These are phyloP conservation scores for Neria commutata DNA, from an alignment of 2,888 invertebrate genomes.

Conservation along the genomic window DNA sequence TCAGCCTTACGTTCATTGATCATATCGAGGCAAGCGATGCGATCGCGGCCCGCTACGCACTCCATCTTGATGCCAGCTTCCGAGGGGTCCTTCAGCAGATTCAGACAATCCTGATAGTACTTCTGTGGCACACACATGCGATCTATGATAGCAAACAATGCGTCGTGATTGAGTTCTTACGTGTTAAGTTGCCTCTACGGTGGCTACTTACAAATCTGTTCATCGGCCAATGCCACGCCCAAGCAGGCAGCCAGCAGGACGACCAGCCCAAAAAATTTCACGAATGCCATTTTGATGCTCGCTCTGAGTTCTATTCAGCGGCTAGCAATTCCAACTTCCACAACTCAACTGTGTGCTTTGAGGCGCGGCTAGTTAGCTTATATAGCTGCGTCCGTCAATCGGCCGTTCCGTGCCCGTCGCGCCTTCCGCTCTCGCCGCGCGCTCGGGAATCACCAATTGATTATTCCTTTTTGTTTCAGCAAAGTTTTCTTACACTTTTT, in stretches of 20 bases:
- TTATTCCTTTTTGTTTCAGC: conserved; percentile 25
- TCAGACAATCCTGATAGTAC: conserved; percentile 68
- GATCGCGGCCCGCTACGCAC: conserved; percentile 76
- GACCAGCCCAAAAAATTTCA: background rate
- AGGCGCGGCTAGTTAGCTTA: conserved; percentile 32
- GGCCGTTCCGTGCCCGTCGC: conserved; percentile 3
- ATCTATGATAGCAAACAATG: conserved; percentile 62
- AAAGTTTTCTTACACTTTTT: conserved; percentile 16
- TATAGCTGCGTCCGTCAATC: conserved; percentile 29
- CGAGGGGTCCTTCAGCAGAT: conserved; percentile 61
- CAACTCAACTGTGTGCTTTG: conserved; percentile 23
- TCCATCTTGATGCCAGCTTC: conserved; percentile 66
- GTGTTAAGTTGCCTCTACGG: background rate
- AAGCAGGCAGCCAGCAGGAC: conserved; percentile 16
- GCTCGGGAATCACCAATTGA: conserved; percentile 35
- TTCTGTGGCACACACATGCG: conserved; percentile 77
- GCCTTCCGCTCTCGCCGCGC: background rate
- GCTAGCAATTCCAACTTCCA: conserved; percentile 22
- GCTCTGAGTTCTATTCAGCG: background rate
- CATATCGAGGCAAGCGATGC: conserved; percentile 72
- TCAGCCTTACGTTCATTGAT: conserved; percentile 81
- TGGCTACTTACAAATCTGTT: conserved; percentile 35
- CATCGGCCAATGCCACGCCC: conserved; percentile 28
- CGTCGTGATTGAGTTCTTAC: background rate
- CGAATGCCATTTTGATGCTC: conserved; percentile 18